Base-by-base conservation (phyloP, 2,888 invertebrate species). In the Crossocerus cetratus region DNA sequence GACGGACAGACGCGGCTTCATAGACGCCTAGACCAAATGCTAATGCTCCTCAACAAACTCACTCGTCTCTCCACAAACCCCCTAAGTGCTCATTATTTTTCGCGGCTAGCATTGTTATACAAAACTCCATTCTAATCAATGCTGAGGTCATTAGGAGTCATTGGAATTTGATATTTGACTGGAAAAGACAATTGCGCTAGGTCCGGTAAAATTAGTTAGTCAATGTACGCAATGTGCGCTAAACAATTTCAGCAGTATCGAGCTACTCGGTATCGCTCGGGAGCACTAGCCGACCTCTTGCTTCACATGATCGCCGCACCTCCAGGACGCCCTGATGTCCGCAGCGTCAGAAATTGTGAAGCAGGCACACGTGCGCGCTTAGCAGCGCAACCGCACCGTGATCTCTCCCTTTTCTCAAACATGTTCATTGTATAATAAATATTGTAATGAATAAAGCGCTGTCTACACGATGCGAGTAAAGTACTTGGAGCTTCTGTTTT, bases 291-390 rank as follows among this genome's bases (percentile, higher is more conserved):
- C 56, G 43, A 86, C 86, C 83, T 87, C 81, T 72, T 80, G 66
- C 58, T 45, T 66, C 32, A 74, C 77, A 84, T 88, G 76, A 44
- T 85, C 59, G 53, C 86, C 87, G 83, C 83, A 72, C 73, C 81
- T 70, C 60, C 65, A 81, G 81, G 86, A 87, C 87, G 87, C 86
- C 85, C 84, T 82, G 84, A 82, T 86, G 86, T 86, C 86, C 86
- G 86, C 85, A 85, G 86, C 85, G 85, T 81, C 85, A 81, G 80
- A 81, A 83, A 81, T 74, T 69, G 82, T 76, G 78, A 82, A 86
- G 83, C 78, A 82, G 32, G 5, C 32, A 32, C 32, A 8, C 8
- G 0, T 32, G 32, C 32, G 32, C 32, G 3, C 32, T 32, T 32
- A 32, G 32, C 32, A 32, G 32, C 32, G 32, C 32, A 32, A 11